Percentiles rank a stretch among this genome's conserved stretches.
Conservation (phyloP, 2,797 vertebrate species). For the Monodelphis domestica region DNA sequence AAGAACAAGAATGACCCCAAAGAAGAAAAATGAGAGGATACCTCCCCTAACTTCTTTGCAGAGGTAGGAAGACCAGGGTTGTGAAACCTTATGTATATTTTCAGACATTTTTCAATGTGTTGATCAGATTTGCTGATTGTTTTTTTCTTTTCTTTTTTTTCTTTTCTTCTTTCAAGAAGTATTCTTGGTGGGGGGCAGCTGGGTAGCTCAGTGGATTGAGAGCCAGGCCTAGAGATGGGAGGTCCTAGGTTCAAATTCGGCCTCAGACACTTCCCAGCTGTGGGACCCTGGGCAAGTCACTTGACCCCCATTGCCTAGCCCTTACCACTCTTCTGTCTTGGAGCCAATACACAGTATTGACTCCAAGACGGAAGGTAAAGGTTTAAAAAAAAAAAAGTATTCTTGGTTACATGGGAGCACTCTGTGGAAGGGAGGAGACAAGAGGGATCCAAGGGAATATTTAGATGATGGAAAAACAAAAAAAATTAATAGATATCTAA, state of each 20-base stretch:
- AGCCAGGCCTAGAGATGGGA: too few relatives aligned
- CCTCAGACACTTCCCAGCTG: too few relatives aligned
- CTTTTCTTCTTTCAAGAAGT: background rate
- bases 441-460: background rate
- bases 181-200: too few relatives aligned
- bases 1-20: background rate
- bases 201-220: too few relatives aligned
- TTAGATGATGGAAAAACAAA: background rate
- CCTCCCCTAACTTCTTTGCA: background rate
- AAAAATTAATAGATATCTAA: background rate
- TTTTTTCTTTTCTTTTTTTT: background rate
- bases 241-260: too few relatives aligned
- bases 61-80: background rate
- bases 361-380: too few relatives aligned
- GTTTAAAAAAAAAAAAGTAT: too few relatives aligned
- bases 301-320: too few relatives aligned
- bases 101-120: background rate
- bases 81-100: background rate
- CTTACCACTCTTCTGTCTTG: too few relatives aligned
- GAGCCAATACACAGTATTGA: too few relatives aligned
- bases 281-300: too few relatives aligned
- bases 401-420: background rate
- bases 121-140: background rate
- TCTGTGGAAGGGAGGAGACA: background rate
- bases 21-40: background rate